Base-by-base conservation (phyloP, 2,888 invertebrate species). In the Catocala sponsa region DNA sequence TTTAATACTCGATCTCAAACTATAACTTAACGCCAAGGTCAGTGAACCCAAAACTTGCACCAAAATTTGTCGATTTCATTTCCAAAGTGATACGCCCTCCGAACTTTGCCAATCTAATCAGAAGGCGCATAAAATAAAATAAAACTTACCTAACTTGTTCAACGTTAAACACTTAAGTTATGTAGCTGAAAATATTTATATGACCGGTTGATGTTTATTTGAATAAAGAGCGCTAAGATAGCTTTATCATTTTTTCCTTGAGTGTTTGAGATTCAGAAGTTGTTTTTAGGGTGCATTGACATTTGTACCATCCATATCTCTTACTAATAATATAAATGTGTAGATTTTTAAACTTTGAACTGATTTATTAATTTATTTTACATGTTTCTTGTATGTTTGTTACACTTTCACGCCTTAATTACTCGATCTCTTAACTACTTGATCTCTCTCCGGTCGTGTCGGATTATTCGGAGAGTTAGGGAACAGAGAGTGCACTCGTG, bases 31-130 rank as follows among this genome's bases (percentile, higher is more conserved):
- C 13, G 59, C 52, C 13, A 2, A 43, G 43, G 63, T 60, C 65
- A 65, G 65, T 58, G 65, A 49, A 63, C 69, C 44, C 13, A 55
- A 49, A 63, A 51, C 25, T 48, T 53, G 61, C 44, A 65, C 59
- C 65, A 38, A 58, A 56, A 69, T 69, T 63, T 65, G 65, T 67
- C 59, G 63, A 67, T 69, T 66, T 56, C 58, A 72, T 75, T 75
- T 58, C 62, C 50, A 42, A 64, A 78, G 63, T 75, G 59, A 42
- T 64, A 72, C 61, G 49, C 65, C 62, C 44, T 75, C 65, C 59
- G 43, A 78, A 78, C 62, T 75, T 76, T 68, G 38, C 53, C 61
- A 63, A 78, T 72, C 70, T 65, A 69, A 78, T 74, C 67, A 60
- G 53, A 56, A 63, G 60, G 55, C 62, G 13, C 48, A 62, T 76